Evolutionary conservation across 2,113 vertebrate genomes (phyloP).

Genomic region (Silurus glanis): DNA sequence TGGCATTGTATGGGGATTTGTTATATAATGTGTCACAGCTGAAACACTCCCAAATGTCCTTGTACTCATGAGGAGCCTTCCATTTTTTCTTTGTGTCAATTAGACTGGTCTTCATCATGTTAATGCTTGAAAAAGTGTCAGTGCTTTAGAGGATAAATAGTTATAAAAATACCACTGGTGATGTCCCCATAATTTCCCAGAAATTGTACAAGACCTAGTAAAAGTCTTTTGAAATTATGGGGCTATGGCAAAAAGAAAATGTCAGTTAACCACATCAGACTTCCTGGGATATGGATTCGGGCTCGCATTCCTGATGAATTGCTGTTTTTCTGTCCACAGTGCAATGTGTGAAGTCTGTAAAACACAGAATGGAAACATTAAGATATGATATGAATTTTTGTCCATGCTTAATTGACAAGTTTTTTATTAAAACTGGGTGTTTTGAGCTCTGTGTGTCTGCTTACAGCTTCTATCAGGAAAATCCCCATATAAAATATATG

Average conservation of each 20-base stretch:
- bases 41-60: background rate
- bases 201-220: conserved; percentile 3
- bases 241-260: background rate
- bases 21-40: background rate
- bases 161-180: background rate
- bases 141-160: background rate
- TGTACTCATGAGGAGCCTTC: background rate
- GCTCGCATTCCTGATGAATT: conserved; percentile 19
- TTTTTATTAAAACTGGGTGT: background rate
- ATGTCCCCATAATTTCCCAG: conserved; percentile 13
- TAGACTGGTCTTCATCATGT: too few relatives aligned
- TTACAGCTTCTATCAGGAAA: too few relatives aligned
- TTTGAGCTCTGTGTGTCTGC: background rate
- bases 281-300: background rate
- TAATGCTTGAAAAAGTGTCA: background rate
- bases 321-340: conserved; percentile 5
- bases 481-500: background rate
- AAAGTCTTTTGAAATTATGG: conserved; percentile 20
- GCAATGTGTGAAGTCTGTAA: background rate
- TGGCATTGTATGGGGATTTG: conserved; percentile 20
- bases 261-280: conserved; percentile 23
- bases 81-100: background rate
- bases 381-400: background rate
- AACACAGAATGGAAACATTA: background rate
- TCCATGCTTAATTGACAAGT: background rate